Base-by-base conservation (phyloP, 2,797 vertebrate species). In the Yasuhikotakia modesta region DNA sequence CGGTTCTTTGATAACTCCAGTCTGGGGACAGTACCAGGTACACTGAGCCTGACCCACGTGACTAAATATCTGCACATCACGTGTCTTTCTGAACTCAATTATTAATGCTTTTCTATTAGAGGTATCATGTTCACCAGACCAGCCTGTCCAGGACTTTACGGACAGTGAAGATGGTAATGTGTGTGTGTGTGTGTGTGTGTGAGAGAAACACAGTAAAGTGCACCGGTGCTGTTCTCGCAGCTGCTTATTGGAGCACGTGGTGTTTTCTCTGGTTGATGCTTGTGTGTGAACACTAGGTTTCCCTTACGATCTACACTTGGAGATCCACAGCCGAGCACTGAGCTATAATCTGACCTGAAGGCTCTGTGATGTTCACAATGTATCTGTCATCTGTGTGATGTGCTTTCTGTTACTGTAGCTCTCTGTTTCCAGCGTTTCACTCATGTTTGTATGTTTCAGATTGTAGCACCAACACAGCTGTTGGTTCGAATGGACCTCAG, bases 1-100 rank as follows among this genome's bases (percentile, higher is more conserved):
- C 90, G 89, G 78, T 94, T 94, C 87, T 94, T 93, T 3, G 92
- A 94, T 68, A 93, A 94, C 86, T 92, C 92, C n/a, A 64, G 14
- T 43, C 90, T 94, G 0, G 91, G 90, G 46, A 84, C 82, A 3
- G 6, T 82, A 57, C 81, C 91, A 87, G 92, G 92, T 94, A 78
- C 68, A 53, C 8, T 3, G 16, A 14, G 0, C 22, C n/a, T 4
- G 6, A 50, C 14, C 11, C 4, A 8, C 10, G 35, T 39, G 35
- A 39, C 35, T 39, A 8, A 39, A 39, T 30, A 5, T 22, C 22
- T 32, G 8, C 19, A 24, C 13, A 46, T 8, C 12, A 24, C 4
- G 48, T 30, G 2, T 5, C 3, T 19, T 11, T 48, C 8, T 17
- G 16, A 0, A 4, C 13, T 11, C n/a, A 6, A 17, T 64, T 27